Percentiles rank a stretch among this genome's conserved stretches.
Evolutionary conservation across 2,888 invertebrate species (phyloP).

Genomic region (Callyntrura guangdongensis): DNA sequence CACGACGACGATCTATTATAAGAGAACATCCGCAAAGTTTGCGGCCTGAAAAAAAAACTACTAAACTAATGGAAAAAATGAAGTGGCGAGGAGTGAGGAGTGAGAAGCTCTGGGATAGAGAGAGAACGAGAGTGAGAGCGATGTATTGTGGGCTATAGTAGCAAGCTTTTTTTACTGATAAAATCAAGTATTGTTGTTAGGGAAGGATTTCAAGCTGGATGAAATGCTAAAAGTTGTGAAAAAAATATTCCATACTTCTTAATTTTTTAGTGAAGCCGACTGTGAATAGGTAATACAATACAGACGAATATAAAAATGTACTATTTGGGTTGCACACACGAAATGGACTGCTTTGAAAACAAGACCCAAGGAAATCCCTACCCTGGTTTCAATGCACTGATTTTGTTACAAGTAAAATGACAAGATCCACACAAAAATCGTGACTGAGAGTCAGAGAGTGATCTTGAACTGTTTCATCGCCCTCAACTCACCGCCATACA

Average conservation of each 20-base stretch:
- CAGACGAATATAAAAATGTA: background rate
- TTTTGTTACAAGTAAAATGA: conserved; percentile 34
- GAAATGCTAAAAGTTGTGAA: conserved; percentile 3
- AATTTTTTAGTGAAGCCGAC: conserved; percentile 1
- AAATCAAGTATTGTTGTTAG: conserved; percentile 8
- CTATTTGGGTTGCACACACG: background rate
- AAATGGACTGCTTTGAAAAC: conserved; percentile 1
- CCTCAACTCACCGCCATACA: conserved; percentile 27
- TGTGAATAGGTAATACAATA: background rate
- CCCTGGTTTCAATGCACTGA: conserved; percentile 33
- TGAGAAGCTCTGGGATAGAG: too few species aligned
- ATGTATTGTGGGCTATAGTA: background rate
- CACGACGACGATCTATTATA: conserved; percentile 22
- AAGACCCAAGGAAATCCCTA: conserved; percentile 37
- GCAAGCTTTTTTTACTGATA: conserved; percentile 7
- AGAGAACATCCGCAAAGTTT: conserved; percentile 59
- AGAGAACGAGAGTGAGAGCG: background rate
- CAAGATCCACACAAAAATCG: conserved; percentile 33
- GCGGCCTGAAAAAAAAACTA: conserved; percentile 44
- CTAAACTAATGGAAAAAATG: background rate
- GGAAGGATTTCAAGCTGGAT: conserved; percentile 43
- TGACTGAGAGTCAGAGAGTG: conserved; percentile 39
- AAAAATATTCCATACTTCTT: conserved; percentile 23
- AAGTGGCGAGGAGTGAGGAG: too few species aligned
- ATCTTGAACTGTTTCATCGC: conserved; percentile 64